Evolutionary conservation across 2,888 invertebrate genomes (phyloP).

Genomic region (Agonopterix subpropinquella): DNA sequence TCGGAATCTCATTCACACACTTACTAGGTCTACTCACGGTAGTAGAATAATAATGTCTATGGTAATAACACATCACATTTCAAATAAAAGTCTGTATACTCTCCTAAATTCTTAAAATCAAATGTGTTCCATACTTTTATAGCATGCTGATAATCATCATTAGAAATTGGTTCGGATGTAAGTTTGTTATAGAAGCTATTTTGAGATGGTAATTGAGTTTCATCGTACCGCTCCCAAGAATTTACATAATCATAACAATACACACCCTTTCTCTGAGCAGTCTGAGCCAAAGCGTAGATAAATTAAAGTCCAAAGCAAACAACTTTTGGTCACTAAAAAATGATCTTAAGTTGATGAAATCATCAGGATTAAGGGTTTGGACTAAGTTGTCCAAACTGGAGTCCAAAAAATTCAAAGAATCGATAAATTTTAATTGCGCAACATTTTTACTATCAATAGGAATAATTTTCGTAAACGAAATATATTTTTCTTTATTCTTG

Average conservation of each 20-base stretch:
- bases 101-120: constrained; percentile 4
- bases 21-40: no score
- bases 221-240: constrained; percentile 6
- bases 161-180: background rate
- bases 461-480: constrained; percentile 8
- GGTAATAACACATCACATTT: constrained; percentile 9
- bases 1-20: no score
- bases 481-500: constrained; percentile 7
- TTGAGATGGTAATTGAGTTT: constrained; percentile 2
- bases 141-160: background rate
- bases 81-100: constrained; percentile 11
- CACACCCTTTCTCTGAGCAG: constrained; percentile 5
- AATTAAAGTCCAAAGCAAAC: constrained; percentile 6
- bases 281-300: no score
- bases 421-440: constrained; percentile 2
- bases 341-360: constrained; percentile 3
- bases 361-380: constrained; percentile 1
- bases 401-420: constrained; percentile 5
- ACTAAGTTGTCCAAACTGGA: constrained; percentile 9
- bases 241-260: constrained; percentile 10
- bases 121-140: constrained; percentile 6
- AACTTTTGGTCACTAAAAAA: constrained; percentile 2
- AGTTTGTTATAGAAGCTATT: background rate
- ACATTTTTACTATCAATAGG: background rate
- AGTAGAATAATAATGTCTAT: no score